These are phyloP conservation scores for Lithosia quadra DNA, from an alignment of 2,888 invertebrate species.

Conservation along the genomic window DNA sequence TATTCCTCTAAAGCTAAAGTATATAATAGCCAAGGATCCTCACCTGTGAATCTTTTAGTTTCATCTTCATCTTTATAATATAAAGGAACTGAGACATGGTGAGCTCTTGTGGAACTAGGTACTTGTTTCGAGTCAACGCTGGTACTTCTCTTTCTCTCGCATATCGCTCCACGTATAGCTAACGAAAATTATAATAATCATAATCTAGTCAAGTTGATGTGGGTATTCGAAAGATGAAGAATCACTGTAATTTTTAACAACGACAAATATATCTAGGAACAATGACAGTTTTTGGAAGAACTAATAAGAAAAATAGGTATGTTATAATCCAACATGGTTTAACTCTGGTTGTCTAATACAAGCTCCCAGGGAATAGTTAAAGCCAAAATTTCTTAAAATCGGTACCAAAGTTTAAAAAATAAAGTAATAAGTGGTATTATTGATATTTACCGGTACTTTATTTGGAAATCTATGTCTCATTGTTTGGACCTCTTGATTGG, in stretches of 20 bases:
- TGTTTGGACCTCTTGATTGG: constrained; percentile 89
- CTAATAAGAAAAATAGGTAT: background rate
- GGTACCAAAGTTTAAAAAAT: too few relatives aligned
- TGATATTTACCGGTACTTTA: constrained; percentile 91
- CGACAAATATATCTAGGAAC: background rate
- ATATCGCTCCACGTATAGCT: constrained; percentile 94
- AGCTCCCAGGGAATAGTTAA: background rate
- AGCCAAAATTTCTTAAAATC: too few relatives aligned
- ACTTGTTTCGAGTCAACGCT: constrained; percentile 92
- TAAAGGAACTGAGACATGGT: constrained; percentile 95
- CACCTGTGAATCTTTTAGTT: constrained; percentile 80
- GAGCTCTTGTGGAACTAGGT: constrained; percentile 94
- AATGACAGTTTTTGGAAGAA: background rate
- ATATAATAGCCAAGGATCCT: background rate
- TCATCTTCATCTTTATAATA: constrained; percentile 88
- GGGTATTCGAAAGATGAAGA: too few relatives aligned
- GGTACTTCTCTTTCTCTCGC: constrained; percentile 92
- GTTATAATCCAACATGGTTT: background rate
- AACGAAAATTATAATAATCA: constrained; percentile 42
- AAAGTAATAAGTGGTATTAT: background rate
- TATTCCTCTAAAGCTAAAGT: background rate
- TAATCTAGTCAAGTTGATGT: background rate
- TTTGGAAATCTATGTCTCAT: constrained; percentile 92
- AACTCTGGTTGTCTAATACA: too few relatives aligned
- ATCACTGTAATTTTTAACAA: too few relatives aligned